Conservation (phyloP, 2,113 vertebrate genomes). For the Seriola aureovittata region DNA sequence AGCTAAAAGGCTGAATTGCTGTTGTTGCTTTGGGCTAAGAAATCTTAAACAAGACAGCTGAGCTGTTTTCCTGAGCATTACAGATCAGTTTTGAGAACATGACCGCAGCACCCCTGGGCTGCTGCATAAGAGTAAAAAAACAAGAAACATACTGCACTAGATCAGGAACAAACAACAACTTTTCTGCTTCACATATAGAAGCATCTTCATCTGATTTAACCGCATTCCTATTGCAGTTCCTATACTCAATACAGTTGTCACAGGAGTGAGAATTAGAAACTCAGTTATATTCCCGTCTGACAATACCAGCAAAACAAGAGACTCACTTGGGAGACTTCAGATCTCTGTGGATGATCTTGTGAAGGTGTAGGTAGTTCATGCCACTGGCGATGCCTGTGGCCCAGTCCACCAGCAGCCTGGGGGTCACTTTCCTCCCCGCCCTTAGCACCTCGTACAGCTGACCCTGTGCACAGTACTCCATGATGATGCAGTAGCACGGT, state of each 20-base stretch:
- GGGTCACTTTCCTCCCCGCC: conserved; percentile 93
- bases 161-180: background rate
- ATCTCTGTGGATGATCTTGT: conserved; percentile 99
- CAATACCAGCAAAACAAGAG: background rate
- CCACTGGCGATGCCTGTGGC: conserved; percentile 97
- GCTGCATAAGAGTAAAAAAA: background rate
- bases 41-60: conserved; percentile 14
- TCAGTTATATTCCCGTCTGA: background rate
- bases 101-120: background rate
- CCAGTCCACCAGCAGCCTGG: conserved; percentile 96
- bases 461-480: conserved; percentile 98
- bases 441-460: conserved; percentile 97
- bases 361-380: conserved; percentile 99
- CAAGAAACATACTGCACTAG: conserved; percentile 1
- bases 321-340: conserved; percentile 99
- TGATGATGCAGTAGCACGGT: conserved; percentile 98
- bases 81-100: conserved; percentile 17
- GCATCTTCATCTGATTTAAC: background rate
- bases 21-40: conserved; percentile 20
- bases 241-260: no score
- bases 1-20: conserved; percentile 45
- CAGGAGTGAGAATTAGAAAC: background rate
- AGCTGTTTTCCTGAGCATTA: conserved; percentile 27
- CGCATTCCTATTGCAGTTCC: no score
- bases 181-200: background rate